Evolutionary conservation across 2,888 invertebrate genomes (phyloP).

Genomic region (Lobophora halterata): DNA sequence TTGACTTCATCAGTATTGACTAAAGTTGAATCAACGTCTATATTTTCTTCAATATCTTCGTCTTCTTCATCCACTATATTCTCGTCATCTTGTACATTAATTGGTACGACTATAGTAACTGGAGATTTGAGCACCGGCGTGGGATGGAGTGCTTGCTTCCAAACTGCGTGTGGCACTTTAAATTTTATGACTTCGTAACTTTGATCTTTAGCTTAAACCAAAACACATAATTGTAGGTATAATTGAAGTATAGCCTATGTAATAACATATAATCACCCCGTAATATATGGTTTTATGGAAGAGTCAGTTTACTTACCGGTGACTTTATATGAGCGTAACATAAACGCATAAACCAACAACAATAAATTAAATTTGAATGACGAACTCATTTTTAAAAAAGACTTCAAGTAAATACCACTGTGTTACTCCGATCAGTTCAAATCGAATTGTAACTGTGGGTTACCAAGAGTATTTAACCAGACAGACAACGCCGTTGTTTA

Average conservation of each 20-base stretch:
- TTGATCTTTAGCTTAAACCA: constrained; percentile 39
- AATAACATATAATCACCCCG: background rate
- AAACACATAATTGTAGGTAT: background rate
- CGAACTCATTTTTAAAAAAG: constrained; percentile 33
- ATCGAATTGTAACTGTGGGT: constrained; percentile 58
- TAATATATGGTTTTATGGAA: background rate
- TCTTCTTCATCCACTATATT: constrained; percentile 41
- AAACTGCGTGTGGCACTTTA: constrained; percentile 55
- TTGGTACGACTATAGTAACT: constrained; percentile 63
- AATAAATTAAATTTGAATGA: constrained; percentile 34
- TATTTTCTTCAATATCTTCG: constrained; percentile 37
- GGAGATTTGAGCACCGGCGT: constrained; percentile 66
- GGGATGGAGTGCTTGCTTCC: constrained; percentile 61
- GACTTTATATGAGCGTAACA: constrained; percentile 29
- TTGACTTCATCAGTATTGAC: constrained; percentile 31
- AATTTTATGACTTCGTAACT: constrained; percentile 59
- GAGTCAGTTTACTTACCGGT: constrained; percentile 37
- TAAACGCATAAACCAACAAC: constrained; percentile 32
- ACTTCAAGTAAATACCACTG: constrained; percentile 29
- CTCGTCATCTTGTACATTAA: constrained; percentile 59
- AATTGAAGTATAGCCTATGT: too few species aligned
- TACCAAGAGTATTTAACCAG: constrained; percentile 68
- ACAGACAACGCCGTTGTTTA: constrained; percentile 51
- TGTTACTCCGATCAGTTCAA: constrained; percentile 54
- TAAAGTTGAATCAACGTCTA: constrained; percentile 30